phyloP scores from a whole-genome alignment of 2,113 vertebrate species.

The Saccopteryx bilineata region DNA sequence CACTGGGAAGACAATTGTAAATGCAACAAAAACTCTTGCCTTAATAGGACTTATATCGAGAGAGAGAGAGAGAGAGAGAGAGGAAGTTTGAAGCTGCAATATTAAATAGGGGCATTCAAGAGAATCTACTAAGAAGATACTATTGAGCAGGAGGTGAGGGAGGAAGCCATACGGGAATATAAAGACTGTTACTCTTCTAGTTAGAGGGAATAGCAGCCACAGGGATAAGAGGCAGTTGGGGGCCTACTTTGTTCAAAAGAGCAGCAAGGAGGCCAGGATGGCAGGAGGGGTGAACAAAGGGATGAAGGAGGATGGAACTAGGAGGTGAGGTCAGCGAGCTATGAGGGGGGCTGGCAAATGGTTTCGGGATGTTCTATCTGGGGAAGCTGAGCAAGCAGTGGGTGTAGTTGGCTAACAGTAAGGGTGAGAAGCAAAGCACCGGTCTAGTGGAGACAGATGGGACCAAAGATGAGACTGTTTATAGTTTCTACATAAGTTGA shows the following conservation, averaged over 20 bases:
- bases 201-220: neutral
- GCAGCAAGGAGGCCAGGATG: neutral
- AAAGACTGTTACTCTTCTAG: neutral
- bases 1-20: neutral
- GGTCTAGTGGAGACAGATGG: neutral
- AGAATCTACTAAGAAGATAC: neutral
- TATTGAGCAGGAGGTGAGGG: neutral
- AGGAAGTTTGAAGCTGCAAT: neutral
- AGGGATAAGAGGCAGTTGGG: neutral
- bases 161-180: neutral
- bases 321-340: neutral
- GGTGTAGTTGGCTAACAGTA: neutral
- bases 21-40: neutral
- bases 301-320: neutral
- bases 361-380: neutral
- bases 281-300: neutral
- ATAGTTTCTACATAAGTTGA: neutral
- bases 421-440: neutral
- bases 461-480: neutral
- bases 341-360: neutral
- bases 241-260: neutral
- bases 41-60: neutral
- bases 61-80: neutral
- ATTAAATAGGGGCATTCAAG: neutral
- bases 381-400: neutral